These are phyloP conservation scores for Bolinopsis microptera DNA, from an alignment of 37 sponge, comb jelly and placozoan genomes.

Conservation along the genomic window DNA sequence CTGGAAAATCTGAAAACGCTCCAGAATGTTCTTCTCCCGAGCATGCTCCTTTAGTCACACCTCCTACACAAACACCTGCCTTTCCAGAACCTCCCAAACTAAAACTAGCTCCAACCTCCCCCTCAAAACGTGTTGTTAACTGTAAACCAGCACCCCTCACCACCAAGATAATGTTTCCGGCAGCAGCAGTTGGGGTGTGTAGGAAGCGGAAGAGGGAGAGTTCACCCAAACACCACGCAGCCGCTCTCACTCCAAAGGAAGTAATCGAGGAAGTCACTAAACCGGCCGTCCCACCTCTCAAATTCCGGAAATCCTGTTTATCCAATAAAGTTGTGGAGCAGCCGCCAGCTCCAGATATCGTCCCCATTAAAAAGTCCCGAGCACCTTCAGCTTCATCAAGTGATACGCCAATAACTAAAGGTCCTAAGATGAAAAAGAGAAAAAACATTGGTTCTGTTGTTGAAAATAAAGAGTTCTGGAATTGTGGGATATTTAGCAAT, in stretches of 20 bases:
- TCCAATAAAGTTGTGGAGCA: background rate
- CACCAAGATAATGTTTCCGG: background rate
- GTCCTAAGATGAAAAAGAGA: background rate
- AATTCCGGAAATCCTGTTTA: constrained; percentile 18
- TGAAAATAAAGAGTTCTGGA: background rate
- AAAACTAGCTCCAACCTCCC: constrained; percentile 16
- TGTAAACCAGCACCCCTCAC: background rate
- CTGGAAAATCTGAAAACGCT: background rate
- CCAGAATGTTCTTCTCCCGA: background rate
- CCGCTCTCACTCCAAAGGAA: background rate
- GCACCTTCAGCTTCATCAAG: background rate
- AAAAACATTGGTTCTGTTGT: background rate
- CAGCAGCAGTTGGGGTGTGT: background rate
- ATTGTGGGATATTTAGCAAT: constrained; percentile 49
- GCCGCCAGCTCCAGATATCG: background rate
- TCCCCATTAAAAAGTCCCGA: background rate
- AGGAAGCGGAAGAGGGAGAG: constrained; percentile 19
- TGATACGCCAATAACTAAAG: constrained; percentile 13
- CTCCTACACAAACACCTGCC: background rate
- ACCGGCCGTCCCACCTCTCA: constrained; percentile 25
- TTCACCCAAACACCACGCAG: constrained; percentile 25
- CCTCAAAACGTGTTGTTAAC: background rate
- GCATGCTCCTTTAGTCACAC: background rate
- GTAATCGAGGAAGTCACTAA: background rate
- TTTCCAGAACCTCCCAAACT: constrained; percentile 17